Evolutionary conservation across 2,888 invertebrate genomes (phyloP).

Genomic region (Crocallis elinguaria): DNA sequence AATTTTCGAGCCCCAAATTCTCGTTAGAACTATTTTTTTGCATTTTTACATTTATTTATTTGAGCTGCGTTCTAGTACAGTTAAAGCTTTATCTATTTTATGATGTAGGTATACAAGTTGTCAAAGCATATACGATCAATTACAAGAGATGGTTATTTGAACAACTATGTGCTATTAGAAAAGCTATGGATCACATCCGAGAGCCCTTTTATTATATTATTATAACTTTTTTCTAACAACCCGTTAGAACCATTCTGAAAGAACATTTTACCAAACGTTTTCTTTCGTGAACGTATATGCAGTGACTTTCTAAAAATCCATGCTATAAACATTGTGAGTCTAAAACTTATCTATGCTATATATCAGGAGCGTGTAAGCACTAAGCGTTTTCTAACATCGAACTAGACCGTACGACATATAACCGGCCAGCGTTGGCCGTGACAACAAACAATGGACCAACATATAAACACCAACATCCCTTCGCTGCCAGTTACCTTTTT

Average conservation of each 20-base stretch:
- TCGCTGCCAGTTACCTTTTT: constrained; percentile 73
- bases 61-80: constrained; percentile 24
- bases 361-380: constrained; percentile 61
- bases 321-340: constrained; percentile 25
- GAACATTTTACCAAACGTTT: not conserved
- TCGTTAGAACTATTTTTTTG: not conserved
- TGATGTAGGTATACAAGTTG: constrained; percentile 16
- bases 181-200: no score
- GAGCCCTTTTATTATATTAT: no score
- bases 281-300: constrained; percentile 23
- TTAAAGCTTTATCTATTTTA: constrained; percentile 30
- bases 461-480: constrained; percentile 59
- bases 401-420: constrained; percentile 73
- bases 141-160: not conserved
- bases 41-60: constrained; percentile 9
- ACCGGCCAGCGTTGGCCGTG: constrained; percentile 52
- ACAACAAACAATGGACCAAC: constrained; percentile 65
- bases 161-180: not conserved
- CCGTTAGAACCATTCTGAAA: no score
- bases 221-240: no score
- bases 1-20: constrained; percentile 4
- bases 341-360: constrained; percentile 44
- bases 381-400: constrained; percentile 75
- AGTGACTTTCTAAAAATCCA: constrained; percentile 17
- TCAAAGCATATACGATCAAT: constrained; percentile 33